Percentiles rank a stretch among this genome's conserved stretches.
Conservation (phyloP, 2,113 vertebrate genomes). For the Psophia crepitans region DNA sequence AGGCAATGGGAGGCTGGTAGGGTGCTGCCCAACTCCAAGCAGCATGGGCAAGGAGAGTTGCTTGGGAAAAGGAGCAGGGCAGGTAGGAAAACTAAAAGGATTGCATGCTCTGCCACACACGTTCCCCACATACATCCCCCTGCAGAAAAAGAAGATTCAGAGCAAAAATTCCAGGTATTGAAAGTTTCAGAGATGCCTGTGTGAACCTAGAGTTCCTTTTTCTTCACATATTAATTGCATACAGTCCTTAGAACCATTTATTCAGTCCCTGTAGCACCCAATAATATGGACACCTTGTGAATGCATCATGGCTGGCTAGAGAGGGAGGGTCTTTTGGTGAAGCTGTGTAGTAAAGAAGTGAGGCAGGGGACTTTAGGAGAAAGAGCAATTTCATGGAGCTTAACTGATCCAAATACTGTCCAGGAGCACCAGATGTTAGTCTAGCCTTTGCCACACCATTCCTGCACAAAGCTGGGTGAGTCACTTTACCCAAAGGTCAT, state of each 20-base stretch:
- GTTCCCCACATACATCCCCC: background rate
- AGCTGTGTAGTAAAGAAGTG: background rate
- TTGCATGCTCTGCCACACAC: too few relatives aligned
- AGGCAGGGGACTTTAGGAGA: background rate
- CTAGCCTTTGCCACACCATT: background rate
- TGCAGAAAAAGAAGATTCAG: background rate
- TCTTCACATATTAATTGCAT: rapidly evolving
- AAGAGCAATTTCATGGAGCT: background rate
- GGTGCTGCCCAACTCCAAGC: background rate
- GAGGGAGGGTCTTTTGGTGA: background rate
- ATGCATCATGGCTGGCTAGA: background rate
- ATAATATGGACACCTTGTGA: background rate
- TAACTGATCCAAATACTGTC: background rate
- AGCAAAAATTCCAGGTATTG: background rate
- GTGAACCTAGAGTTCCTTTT: background rate
- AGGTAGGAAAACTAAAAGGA: background rate
- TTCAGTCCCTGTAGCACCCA: background rate
- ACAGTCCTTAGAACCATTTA: background rate
- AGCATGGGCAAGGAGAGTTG: background rate
- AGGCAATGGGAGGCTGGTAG: background rate
- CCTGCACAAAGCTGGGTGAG: background rate
- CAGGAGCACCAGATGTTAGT: background rate
- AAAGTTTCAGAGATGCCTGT: background rate
- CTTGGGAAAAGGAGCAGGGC: background rate
- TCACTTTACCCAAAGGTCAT: background rate